phyloP scores from a whole-genome alignment of 2,888 invertebrate species.

The Mesorhabditis spiculigera region DNA sequence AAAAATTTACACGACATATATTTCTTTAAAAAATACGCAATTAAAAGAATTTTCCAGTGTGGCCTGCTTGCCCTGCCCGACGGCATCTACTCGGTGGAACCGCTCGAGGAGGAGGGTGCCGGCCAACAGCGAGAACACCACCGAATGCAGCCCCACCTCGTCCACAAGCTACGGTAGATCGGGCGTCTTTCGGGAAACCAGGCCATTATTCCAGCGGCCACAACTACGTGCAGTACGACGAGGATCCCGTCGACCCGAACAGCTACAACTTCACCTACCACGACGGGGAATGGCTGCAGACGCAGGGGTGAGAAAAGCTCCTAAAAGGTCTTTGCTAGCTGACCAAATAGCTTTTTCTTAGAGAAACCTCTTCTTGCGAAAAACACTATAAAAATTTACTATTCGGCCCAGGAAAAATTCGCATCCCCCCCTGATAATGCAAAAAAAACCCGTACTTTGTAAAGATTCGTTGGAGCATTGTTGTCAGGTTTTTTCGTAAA shows the following conservation, averaged over 20 bases:
- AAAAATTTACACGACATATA: no score
- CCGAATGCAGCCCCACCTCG: conserved; percentile 1
- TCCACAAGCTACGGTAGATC: neutral
- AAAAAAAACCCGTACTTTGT: no score
- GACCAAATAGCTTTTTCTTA: no score
- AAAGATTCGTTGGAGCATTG: no score
- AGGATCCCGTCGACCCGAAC: neutral
- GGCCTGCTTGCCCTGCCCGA: conserved; percentile 50
- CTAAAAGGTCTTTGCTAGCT: no score
- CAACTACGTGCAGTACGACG: neutral
- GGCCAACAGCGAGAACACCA: neutral
- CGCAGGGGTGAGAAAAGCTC: neutral
- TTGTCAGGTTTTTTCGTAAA: no score
- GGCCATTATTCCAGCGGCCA: neutral
- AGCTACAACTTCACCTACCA: conserved; percentile 7
- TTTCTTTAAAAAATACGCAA: no score
- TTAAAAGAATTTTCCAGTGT: conserved; percentile 49
- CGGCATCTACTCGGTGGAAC: conserved; percentile 52
- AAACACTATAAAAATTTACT: no score
- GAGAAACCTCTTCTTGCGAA: no score
- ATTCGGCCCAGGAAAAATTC: no score
- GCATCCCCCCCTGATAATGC: no score
- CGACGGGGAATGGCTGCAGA: neutral
- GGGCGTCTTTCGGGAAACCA: neutral
- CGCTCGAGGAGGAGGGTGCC: conserved; percentile 22